Evolutionary conservation across 2,888 invertebrate species (phyloP).

Genomic region (Lacanobia wlatinum): DNA sequence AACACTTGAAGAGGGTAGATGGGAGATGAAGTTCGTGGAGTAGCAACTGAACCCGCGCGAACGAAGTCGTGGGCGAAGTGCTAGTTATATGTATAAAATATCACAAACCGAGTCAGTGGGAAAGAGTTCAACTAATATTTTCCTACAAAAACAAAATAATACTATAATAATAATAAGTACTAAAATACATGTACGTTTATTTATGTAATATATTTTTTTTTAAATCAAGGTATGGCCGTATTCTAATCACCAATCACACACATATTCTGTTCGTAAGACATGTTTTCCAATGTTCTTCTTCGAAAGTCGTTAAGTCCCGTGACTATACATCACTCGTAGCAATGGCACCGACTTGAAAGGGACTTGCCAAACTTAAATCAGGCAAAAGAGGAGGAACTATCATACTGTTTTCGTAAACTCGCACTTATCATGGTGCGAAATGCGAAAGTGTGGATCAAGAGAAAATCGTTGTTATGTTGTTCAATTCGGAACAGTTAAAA

Average conservation of each 20-base stretch:
- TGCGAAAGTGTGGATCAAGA: background rate
- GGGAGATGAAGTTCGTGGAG: too few species aligned
- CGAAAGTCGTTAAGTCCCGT: background rate
- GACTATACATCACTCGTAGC: conserved; percentile 23
- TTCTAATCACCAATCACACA: too few species aligned
- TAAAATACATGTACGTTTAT: too few species aligned
- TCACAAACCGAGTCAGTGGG: background rate
- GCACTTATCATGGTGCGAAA: background rate
- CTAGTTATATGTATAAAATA: background rate
- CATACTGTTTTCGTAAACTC: background rate
- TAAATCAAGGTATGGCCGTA: too few species aligned
- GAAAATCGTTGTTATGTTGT: background rate
- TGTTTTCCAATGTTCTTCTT: background rate
- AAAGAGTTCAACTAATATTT: background rate
- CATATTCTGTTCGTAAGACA: too few species aligned
- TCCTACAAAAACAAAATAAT: background rate
- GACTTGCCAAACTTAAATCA: conserved; percentile 24
- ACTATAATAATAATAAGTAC: too few species aligned
- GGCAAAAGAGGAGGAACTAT: conserved; percentile 8
- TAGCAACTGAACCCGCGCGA: too few species aligned
- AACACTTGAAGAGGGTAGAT: too few species aligned
- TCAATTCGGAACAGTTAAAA: too few species aligned
- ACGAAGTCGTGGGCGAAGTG: too few species aligned
- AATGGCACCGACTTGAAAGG: conserved; percentile 18
- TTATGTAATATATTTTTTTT: too few species aligned